Evolutionary conservation across 2,113 vertebrate species (phyloP).

Genomic region (Datnioides undecimradiatus): DNA sequence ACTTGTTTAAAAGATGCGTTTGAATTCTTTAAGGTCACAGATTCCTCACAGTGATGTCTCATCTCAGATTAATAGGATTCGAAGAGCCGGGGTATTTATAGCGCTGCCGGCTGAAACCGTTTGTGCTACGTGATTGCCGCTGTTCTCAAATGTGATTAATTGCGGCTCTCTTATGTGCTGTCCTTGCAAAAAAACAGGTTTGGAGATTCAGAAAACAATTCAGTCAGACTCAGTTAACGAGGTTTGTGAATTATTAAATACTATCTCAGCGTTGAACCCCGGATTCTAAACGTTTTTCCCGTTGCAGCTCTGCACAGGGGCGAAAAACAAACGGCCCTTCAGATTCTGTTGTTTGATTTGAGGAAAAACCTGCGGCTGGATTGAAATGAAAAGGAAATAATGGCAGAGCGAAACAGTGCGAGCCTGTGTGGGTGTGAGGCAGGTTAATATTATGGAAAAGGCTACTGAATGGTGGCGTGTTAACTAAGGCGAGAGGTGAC

Average conservation of each 20-base stretch:
- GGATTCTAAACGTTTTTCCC: slow-evolving; percentile 25
- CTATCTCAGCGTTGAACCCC: slow-evolving; percentile 5
- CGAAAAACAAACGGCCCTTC: neutral
- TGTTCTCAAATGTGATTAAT: slow-evolving; percentile 57
- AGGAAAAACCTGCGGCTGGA: neutral
- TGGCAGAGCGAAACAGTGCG: neutral
- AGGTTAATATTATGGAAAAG: slow-evolving; percentile 33
- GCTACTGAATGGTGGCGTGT: neutral
- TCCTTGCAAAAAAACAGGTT: slow-evolving; percentile 27
- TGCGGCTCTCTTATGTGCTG: neutral
- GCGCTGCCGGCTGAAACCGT: slow-evolving; percentile 28
- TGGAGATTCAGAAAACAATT: slow-evolving; percentile 42
- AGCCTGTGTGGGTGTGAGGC: slow-evolving; percentile 24
- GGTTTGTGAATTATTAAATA: slow-evolving; percentile 36
- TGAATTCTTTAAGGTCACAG: slow-evolving; percentile 33
- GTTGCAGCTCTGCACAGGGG: neutral
- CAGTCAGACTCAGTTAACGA: slow-evolving; percentile 29
- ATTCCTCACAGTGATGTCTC: slow-evolving; percentile 16
- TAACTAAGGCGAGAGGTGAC: slow-evolving; percentile 33
- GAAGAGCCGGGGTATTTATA: slow-evolving; percentile 51
- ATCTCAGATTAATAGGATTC: slow-evolving; percentile 49
- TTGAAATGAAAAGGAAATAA: neutral
- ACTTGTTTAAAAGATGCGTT: neutral
- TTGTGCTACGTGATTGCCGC: slow-evolving; percentile 14
- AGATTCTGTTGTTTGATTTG: slow-evolving; percentile 8